Evolutionary conservation across 2,888 invertebrate genomes (phyloP).

Genomic region (Tetropium fuscum): DNA sequence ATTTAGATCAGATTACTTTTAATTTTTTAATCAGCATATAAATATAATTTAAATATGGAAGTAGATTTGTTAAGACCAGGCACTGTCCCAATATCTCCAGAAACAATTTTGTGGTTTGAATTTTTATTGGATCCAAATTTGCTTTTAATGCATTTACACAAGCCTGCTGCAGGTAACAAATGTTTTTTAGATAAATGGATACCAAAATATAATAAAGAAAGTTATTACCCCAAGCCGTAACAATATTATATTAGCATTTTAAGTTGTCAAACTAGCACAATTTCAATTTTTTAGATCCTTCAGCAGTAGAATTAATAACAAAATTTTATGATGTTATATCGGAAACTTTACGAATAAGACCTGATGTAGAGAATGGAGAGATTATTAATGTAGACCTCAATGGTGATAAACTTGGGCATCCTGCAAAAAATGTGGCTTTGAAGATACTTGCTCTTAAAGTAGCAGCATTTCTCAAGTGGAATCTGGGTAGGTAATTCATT

Average conservation of each 20-base stretch:
- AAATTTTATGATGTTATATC: constrained; percentile 85
- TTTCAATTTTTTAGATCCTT: constrained; percentile 83
- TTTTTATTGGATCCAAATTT: constrained; percentile 89
- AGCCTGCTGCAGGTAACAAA: constrained; percentile 76
- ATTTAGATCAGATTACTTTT: no score
- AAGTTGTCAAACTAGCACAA: no score
- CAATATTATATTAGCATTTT: no score
- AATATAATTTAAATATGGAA: no score
- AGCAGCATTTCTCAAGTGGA: constrained; percentile 88
- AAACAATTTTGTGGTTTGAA: constrained; percentile 92
- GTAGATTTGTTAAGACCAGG: constrained; percentile 84
- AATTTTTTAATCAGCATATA: no score
- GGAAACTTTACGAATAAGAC: constrained; percentile 67
- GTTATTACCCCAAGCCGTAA: no score
- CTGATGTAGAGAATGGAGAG: constrained; percentile 61
- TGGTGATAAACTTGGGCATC: constrained; percentile 72
- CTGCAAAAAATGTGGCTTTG: constrained; percentile 77
- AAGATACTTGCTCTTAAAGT: constrained; percentile 90
- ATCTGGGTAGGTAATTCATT: constrained; percentile 75
- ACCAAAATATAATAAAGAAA: no score
- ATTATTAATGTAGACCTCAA: constrained; percentile 56
- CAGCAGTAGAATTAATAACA: constrained; percentile 84
- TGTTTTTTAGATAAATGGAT: no score
- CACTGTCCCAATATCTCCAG: constrained; percentile 85
- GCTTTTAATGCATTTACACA: constrained; percentile 82